Base-by-base conservation (phyloP, 2,797 vertebrate species). In the Setipinna tenuifilis region DNA sequence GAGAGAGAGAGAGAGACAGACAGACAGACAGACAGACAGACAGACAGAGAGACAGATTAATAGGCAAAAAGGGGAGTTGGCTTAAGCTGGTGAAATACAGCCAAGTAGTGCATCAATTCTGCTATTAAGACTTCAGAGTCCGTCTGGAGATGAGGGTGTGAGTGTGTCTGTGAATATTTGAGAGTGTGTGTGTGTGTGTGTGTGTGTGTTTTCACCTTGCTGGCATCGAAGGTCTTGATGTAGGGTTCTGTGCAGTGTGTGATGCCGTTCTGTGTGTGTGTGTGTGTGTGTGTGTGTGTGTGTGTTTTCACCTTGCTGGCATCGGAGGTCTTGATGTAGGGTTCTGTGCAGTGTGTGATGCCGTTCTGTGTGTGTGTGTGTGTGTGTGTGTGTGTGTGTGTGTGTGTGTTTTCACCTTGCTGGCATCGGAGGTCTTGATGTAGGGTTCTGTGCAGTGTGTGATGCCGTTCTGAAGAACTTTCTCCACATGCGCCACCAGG, bases 401-500 rank as follows among this genome's bases (percentile, higher is more conserved):
- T 0, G 35, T 21, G 44, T 28, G 23, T 0, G 1, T 0, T 31
- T 0, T 0, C 14, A 99, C 98, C 98, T 99, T 99, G 90, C 89
- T 95, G 0, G 94, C 93, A 89, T 99, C 98, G 0, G 98, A 98
- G 86, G 96, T 96, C 91, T 99, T 99, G 82, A 98, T 95, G 92
- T 99, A 99, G 0, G 98, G 98, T 89, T 99, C 98, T 0, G 96
- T 96, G 1, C 97, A 98, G 93, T 99, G 97, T 0, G 97, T 95
- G 44, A 99, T 99, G 91, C 97, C 98, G 28, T 98, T 98, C 92
- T 99, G 98, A n/a, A 99, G 91, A 58, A 99, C 98, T 91, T 99
- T 99, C 93, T 99, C 98, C 81, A 99, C 95, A 0, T 97, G 96
- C 0, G 95, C 98, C 86, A 99, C 96, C 86, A 99, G 95, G 91